Conservation (phyloP, 2,797 vertebrate species). For the Euthynnus affinis region DNA sequence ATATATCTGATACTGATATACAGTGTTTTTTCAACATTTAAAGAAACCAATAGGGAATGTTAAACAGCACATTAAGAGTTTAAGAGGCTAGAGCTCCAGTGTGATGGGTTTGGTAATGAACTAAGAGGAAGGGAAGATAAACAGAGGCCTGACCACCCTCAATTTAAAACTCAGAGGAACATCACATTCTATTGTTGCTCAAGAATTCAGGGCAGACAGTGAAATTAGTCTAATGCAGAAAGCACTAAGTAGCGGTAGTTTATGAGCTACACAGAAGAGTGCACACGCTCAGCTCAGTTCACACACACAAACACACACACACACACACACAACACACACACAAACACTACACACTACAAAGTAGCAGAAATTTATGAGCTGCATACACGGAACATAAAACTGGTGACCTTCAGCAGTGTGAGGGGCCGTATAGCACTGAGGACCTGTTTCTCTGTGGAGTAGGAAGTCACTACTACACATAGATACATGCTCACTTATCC, state of each 20-base stretch:
- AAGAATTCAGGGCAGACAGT: slow-evolving; percentile 72
- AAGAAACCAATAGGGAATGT: background rate
- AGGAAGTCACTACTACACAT: slow-evolving; percentile 66
- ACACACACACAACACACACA: slow-evolving; percentile 43
- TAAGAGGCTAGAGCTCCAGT: background rate
- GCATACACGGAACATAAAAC: slow-evolving; percentile 85
- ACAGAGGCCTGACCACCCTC: slow-evolving; percentile 32
- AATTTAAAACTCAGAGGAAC: slow-evolving; percentile 59
- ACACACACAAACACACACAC: slow-evolving; percentile 28
- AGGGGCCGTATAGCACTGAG: slow-evolving; percentile 71
- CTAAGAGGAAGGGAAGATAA: slow-evolving; percentile 17
- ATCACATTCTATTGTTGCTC: slow-evolving; percentile 62
- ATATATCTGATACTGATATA: background rate
- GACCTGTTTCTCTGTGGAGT: slow-evolving; percentile 77
- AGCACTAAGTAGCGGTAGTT: slow-evolving; percentile 82
- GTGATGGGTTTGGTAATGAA: slow-evolving; percentile 37
- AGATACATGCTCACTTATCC: slow-evolving; percentile 49
- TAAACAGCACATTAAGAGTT: background rate
- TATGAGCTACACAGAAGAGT: slow-evolving; percentile 76
- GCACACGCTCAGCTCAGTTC: slow-evolving; percentile 44
- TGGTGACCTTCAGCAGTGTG: slow-evolving; percentile 82
- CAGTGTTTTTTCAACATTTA: background rate
- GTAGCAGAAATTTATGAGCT: slow-evolving; percentile 85
- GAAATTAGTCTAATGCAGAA: slow-evolving; percentile 83
- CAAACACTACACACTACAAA: slow-evolving; percentile 66